Base-by-base conservation (phyloP, 2,888 invertebrate genomes). In the Phalera bucephala region DNA sequence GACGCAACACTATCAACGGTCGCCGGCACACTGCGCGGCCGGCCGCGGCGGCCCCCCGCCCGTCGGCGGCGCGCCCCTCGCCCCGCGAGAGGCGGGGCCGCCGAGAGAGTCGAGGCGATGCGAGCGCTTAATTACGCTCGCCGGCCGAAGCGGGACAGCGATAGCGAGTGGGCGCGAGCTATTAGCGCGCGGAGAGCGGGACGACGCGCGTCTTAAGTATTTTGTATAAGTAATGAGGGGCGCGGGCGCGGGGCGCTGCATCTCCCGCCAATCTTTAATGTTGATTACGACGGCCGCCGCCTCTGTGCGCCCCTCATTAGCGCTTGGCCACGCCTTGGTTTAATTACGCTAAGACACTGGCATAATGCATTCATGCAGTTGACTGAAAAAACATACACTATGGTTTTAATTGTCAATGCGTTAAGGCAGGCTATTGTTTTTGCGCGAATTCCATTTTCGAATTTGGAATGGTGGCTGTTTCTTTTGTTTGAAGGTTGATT, bases 181-280 rank as follows among this genome's bases (percentile, higher is more conserved):
- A 92, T 91, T 92, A 92, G 91, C 91, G 81, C 91, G 90, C 91
- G 90, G 91, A 92, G 91, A 91, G 91, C 86, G 85, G 86, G 91
- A 87, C 89, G 91, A 85, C 85, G 87, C 82, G 71, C 87, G 87
- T 86, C 89, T 89, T 88, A 88, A 88, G 89, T 89, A 89, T 90
- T 90, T 90, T 90, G 90, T 90, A 90, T 90, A 90, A 90, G 89
- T 90, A 90, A 90, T 90, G 88, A 89, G 90, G 80, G 90, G 90
- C 75, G 88, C 85, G 88, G 81, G 87, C 76, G 74, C 69, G 77
- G 77, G 85, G 81, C 68, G 71, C 69, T 72, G 78, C 88, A 88
- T 88, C 89, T 89, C 88, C 86, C 89, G 89, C 89, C 88, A 89
- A 88, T 88, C 88, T 89, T 89, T 87, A 88, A 89, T 89, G 89